Percentiles rank a stretch among this genome's conserved stretches.
Conservation (phyloP, 1,140 invertebrate species). For the Drosophila willistoni region DNA sequence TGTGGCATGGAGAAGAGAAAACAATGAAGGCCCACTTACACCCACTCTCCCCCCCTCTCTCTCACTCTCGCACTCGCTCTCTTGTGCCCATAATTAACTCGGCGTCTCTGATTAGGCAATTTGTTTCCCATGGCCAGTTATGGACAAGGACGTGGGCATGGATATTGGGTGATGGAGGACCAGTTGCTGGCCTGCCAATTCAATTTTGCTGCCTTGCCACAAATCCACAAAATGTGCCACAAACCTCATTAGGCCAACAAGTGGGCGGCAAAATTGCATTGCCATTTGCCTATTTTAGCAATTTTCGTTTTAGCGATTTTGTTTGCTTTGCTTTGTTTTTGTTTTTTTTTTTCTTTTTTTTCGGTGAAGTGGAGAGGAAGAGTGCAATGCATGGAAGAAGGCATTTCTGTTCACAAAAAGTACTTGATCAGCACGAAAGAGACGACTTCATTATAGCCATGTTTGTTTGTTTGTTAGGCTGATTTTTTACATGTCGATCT, state of each 20-base stretch:
- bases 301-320: not conserved
- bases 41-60: not conserved
- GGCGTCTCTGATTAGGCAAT: constrained; percentile 56
- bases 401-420: too few species aligned
- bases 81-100: constrained; percentile 18
- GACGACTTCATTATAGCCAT: too few species aligned
- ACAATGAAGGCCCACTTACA: not conserved
- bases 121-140: constrained; percentile 51
- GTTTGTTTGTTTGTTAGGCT: too few species aligned
- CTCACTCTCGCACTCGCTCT: not conserved
- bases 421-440: too few species aligned
- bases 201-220: constrained; percentile 11
- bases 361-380: too few species aligned
- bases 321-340: not conserved
- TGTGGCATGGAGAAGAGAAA: not conserved
- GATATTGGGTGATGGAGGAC: not conserved
- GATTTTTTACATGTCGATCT: too few species aligned
- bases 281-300: constrained; percentile 2
- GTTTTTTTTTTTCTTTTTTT: not conserved
- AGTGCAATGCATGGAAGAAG: too few species aligned
- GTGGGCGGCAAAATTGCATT: constrained; percentile 4
- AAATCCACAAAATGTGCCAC: constrained; percentile 17
- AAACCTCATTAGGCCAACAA: constrained; percentile 21
- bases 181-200: constrained; percentile 3
- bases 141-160: constrained; percentile 36